These are phyloP conservation scores for Tenthredo distinguenda DNA, from an alignment of 2,888 invertebrate species.

Conservation along the genomic window DNA sequence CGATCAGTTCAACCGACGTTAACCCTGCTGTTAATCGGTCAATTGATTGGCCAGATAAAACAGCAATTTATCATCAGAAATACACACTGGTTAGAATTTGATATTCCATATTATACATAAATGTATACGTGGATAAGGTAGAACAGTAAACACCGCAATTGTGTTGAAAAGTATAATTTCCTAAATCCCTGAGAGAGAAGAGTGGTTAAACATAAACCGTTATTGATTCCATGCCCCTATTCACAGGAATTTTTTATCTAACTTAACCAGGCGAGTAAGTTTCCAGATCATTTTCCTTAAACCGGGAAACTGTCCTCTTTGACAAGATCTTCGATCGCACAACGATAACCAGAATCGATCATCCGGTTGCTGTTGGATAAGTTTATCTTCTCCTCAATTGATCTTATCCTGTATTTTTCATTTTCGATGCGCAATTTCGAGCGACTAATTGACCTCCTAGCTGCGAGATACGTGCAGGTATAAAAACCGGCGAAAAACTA, in stretches of 20 bases:
- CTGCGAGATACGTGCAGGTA: neutral
- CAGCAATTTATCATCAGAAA: neutral
- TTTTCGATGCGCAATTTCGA: too few species aligned
- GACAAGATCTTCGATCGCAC: neutral
- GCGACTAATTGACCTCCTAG: too few species aligned
- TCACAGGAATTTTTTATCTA: neutral
- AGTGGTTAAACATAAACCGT: neutral
- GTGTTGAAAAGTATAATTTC: neutral
- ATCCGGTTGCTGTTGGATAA: too few species aligned
- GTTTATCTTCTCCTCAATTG: too few species aligned
- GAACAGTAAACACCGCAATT: neutral
- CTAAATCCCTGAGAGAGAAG: neutral
- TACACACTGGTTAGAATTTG: neutral
- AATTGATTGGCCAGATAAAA: neutral
- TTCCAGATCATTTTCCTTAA: conserved; percentile 6
- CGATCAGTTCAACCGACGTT: neutral
- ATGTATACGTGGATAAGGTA: too few species aligned
- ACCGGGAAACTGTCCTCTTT: neutral
- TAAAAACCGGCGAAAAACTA: neutral
- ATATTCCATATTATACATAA: neutral
- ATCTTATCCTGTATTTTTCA: too few species aligned
- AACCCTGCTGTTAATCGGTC: neutral
- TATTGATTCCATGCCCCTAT: neutral
- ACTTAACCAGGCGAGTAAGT: neutral
- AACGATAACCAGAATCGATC: neutral